Base-by-base conservation (phyloP, 2,888 invertebrate genomes). In the Iselma pallidipennis region DNA sequence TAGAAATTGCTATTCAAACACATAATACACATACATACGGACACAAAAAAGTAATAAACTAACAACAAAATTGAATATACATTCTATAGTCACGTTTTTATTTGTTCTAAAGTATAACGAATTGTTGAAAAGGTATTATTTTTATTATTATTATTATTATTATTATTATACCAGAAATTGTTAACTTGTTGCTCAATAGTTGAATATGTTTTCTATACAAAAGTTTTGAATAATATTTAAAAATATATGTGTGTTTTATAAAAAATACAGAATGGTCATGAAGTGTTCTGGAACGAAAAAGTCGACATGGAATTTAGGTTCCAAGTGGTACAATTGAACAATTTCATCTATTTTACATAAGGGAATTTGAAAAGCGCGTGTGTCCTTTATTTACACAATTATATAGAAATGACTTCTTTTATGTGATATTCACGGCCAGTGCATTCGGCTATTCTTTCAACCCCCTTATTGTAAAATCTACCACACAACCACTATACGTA, bases 301-400 rank as follows among this genome's bases (percentile, higher is more conserved):
- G 66, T 67, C 68, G 71, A 70, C 69, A 70, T 68, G 71, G 69
- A 70, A 64, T 67, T 68, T 70, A 65, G 68, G 60, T 61, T 51
- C 63, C 68, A 66, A 71, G 65, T 63, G 68, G 65, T 66, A 19
- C 45, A 45, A 37, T 1, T 12, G 2, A 45, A 45, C 19, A 19
- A 63, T 55, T 28, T 26, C 58, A 21, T 64, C 67, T 67, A 65
- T 72, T 73, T 72, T 71, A 70, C 71, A 73, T 73, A 45, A 19
- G 19, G 67, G 64, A 70, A 69, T 72, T 73, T 71, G 70, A 71
- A 76, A 74, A 74, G 76, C 74, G 72, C n/a, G n/a, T n/a, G n/a
- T 74, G 75, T 76, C 76, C 75, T 78, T 77, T 78, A 78, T 78
- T 77, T 78, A 78, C 76, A 76, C 78, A 78, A 78, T 78, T 77